Conservation (phyloP, 2,888 invertebrate species). For the Apotomis betuletana region DNA sequence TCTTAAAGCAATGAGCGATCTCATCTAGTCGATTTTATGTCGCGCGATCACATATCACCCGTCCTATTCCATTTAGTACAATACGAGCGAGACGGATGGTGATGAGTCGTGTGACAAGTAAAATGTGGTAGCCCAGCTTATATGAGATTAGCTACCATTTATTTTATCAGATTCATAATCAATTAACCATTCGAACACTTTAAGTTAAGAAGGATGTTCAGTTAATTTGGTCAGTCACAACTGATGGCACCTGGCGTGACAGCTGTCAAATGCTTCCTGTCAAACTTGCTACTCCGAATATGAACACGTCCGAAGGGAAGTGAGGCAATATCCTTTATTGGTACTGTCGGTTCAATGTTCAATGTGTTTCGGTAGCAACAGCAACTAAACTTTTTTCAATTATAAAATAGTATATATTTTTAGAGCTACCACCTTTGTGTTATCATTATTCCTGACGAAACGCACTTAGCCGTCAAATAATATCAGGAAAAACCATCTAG, state of each 20-base stretch:
- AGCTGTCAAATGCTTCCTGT: conserved; percentile 23
- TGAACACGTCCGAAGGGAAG: not conserved
- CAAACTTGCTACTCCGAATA: conserved; percentile 17
- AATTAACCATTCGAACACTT: conserved; percentile 16
- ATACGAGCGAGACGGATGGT: not conserved
- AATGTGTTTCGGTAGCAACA: not conserved
- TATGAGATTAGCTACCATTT: not conserved
- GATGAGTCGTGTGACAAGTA: not conserved
- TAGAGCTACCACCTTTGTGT: no score
- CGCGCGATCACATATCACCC: no score
- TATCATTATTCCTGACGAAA: no score
- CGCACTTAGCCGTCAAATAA: no score
- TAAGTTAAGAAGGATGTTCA: conserved; percentile 23
- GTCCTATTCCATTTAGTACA: no score
- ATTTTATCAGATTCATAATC: not conserved
- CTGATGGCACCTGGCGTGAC: conserved; percentile 11
- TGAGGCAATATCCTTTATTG: conserved; percentile 10
- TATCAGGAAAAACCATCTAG: no score
- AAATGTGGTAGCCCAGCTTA: no score
- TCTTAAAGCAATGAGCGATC: no score
- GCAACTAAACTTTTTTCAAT: no score
- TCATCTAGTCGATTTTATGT: no score
- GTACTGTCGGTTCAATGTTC: not conserved
- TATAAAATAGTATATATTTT: no score
- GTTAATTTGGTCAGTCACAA: conserved; percentile 10